phyloP scores from a whole-genome alignment of 2,888 invertebrate species.

The Ormyrus thymus region DNA sequence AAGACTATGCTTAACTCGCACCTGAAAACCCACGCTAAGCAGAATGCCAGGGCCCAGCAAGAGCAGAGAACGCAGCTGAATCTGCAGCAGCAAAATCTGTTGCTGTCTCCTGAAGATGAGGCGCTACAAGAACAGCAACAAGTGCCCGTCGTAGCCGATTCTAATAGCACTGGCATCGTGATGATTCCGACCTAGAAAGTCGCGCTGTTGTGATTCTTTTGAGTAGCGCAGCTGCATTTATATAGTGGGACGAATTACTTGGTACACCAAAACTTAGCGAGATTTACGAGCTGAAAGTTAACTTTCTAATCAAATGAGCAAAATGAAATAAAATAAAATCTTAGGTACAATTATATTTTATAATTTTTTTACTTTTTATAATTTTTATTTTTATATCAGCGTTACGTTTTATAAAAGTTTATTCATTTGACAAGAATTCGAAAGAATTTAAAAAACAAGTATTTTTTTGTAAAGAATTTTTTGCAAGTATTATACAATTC shows the following conservation, averaged over 20 bases:
- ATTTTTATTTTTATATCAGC: too few relatives aligned
- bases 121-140: slow-evolving; percentile 54
- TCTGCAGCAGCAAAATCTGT: slow-evolving; percentile 44
- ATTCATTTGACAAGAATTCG: too few relatives aligned
- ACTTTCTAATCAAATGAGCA: neutral
- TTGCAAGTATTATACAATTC: too few relatives aligned
- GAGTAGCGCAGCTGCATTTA: slow-evolving; percentile 28
- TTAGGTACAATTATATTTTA: too few relatives aligned
- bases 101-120: slow-evolving; percentile 35
- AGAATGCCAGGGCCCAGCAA: slow-evolving; percentile 65
- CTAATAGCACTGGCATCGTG: slow-evolving; percentile 40
- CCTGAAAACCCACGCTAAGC: slow-evolving; percentile 72
- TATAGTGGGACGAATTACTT: too few relatives aligned
- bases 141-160: slow-evolving; percentile 49
- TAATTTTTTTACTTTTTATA: too few relatives aligned
- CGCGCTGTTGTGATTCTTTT: too few relatives aligned
- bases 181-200: slow-evolving; percentile 33
- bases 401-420: too few relatives aligned
- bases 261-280: neutral
- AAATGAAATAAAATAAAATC: too few relatives aligned
- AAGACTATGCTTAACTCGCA: slow-evolving; percentile 74
- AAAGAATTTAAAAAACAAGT: too few relatives aligned
- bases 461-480: too few relatives aligned
- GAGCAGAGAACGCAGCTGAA: slow-evolving; percentile 43
- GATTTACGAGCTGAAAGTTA: neutral